Evolutionary conservation across 2,888 invertebrate genomes (phyloP).

Genomic region (Tetheella fluctuosa): DNA sequence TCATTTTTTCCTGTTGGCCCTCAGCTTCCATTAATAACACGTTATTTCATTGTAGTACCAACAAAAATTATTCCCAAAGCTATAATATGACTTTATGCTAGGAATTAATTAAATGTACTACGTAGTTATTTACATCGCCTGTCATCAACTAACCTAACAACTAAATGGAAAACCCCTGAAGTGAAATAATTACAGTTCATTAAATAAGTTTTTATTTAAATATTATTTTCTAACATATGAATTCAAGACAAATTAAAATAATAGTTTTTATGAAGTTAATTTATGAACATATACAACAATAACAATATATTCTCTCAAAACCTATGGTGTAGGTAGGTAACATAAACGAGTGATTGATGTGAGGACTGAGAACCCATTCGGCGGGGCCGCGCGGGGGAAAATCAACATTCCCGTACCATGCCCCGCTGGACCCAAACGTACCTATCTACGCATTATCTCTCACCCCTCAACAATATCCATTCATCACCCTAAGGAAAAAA

Average conservation of each 20-base stretch:
- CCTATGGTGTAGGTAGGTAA: neutral
- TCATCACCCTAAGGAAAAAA: constrained; percentile 49
- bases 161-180: neutral
- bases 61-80: neutral
- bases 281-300: neutral
- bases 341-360: constrained; percentile 23
- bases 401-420: constrained; percentile 48
- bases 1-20: neutral
- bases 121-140: neutral
- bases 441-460: constrained; percentile 48
- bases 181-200: neutral
- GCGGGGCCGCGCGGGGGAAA: constrained; percentile 37
- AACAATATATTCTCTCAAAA: neutral
- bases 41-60: neutral
- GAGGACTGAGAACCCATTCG: constrained; percentile 31
- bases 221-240: neutral
- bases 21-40: neutral
- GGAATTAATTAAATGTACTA: neutral
- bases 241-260: neutral
- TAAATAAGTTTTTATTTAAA: neutral
- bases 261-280: neutral
- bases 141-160: neutral
- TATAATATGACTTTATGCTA: neutral
- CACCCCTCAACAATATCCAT: constrained; percentile 53
- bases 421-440: constrained; percentile 37